Conservation (phyloP, 2,888 invertebrate species). For the Hoplodrina blanda region DNA sequence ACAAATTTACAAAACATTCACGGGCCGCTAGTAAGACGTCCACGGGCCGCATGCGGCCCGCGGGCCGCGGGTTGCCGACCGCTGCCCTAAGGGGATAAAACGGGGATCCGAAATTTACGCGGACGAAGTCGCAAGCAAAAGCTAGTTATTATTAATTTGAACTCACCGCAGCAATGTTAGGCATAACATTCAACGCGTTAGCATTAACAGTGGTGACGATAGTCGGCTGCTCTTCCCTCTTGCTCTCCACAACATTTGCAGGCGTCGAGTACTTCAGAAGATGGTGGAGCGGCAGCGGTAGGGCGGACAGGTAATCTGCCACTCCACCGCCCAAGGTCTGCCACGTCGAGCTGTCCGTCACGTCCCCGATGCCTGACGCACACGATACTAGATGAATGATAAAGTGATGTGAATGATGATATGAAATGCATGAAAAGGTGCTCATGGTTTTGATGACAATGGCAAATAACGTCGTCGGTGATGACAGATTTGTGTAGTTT, state of each 20-base stretch:
- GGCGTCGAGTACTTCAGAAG: conserved; percentile 95
- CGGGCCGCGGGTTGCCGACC: no score
- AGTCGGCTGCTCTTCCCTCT: conserved; percentile 92
- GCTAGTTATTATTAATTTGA: background rate
- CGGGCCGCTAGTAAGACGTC: no score
- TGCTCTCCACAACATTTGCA: conserved; percentile 90
- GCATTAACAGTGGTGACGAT: conserved; percentile 86
- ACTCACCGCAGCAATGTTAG: conserved; percentile 75
- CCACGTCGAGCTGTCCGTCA: conserved; percentile 91
- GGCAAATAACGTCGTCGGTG: background rate
- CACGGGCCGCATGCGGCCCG: no score
- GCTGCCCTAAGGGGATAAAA: no score
- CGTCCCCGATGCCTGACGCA: conserved; percentile 85
- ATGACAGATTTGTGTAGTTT: background rate
- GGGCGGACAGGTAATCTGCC: conserved; percentile 95
- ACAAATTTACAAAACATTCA: no score
- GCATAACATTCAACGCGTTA: conserved; percentile 76
- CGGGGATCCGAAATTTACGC: no score
- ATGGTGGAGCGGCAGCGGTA: conserved; percentile 95
- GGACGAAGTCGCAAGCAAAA: no score
- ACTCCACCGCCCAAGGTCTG: conserved; percentile 95
- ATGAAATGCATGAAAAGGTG: background rate
- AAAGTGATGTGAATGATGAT: conserved; percentile 37
- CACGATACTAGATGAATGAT: conserved; percentile 58
- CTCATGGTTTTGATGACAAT: background rate